Conservation (phyloP, 1,140 invertebrate genomes). For the Apolygus lucorum region DNA sequence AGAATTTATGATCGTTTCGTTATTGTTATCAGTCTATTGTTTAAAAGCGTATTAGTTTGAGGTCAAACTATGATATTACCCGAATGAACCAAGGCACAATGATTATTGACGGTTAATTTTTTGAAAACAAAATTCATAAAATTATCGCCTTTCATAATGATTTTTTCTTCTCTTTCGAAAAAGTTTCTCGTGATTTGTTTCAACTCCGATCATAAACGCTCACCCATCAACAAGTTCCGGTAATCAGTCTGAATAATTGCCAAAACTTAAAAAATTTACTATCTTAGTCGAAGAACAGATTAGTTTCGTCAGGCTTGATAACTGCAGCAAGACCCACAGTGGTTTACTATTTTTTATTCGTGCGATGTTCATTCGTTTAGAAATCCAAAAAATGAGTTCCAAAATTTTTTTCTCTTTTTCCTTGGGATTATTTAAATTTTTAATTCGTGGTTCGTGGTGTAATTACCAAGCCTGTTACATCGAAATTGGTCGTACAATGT, state of each 20-base stretch:
- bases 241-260: background rate
- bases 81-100: background rate
- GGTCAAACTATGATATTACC: background rate
- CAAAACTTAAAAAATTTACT: no score
- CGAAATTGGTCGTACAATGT: background rate
- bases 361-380: background rate
- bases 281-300: background rate
- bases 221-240: background rate
- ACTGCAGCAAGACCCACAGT: background rate
- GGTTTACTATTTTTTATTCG: background rate
- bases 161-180: background rate
- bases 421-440: background rate
- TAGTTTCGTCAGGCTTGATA: background rate
- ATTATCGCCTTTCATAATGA: background rate
- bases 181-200: background rate
- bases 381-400: no score
- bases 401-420: no score
- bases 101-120: no score
- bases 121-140: background rate
- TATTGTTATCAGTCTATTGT: background rate
- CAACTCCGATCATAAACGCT: background rate
- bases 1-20: background rate
- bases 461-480: background rate
- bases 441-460: conserved; percentile 1
- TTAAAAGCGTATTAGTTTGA: background rate